These are phyloP conservation scores for Podilymbus podiceps DNA, from an alignment of 2,113 vertebrate species.

Conservation along the genomic window DNA sequence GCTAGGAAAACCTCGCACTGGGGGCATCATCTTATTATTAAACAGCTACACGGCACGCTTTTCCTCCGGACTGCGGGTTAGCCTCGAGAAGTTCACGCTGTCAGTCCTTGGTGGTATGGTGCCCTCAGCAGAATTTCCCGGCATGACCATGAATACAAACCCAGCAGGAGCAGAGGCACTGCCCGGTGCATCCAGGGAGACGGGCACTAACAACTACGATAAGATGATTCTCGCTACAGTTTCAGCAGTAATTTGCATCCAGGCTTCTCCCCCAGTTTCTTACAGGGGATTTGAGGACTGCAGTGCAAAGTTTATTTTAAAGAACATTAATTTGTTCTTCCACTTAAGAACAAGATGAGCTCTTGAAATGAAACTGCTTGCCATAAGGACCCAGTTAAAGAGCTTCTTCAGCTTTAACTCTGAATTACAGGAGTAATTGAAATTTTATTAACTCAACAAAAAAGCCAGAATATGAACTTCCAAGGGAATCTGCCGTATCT, in stretches of 20 bases:
- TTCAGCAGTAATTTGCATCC: background rate
- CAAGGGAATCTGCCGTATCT: background rate
- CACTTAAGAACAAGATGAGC: conserved; percentile 43
- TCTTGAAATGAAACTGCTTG: conserved; percentile 51
- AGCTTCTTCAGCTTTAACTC: conserved; percentile 42
- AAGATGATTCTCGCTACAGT: accelerated
- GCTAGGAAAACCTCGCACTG: background rate
- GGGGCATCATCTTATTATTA: background rate
- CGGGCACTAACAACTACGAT: accelerated
- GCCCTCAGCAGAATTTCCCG: background rate
- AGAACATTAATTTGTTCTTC: conserved; percentile 45
- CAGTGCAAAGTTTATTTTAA: conserved; percentile 31
- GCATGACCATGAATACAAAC: accelerated
- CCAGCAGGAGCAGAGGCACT: background rate
- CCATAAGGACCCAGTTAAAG: conserved; percentile 31
- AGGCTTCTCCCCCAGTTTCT: background rate
- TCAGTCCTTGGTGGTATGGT: accelerated
- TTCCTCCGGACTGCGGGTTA: background rate
- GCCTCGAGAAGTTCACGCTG: accelerated
- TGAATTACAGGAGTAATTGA: conserved; percentile 51
- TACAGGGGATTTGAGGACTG: background rate
- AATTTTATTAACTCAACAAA: conserved; percentile 22
- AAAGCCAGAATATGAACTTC: background rate
- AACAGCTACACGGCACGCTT: accelerated
- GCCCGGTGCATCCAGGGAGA: accelerated